phyloP scores from a whole-genome alignment of 2,113 vertebrate genomes.

The Donacobius atricapilla region DNA sequence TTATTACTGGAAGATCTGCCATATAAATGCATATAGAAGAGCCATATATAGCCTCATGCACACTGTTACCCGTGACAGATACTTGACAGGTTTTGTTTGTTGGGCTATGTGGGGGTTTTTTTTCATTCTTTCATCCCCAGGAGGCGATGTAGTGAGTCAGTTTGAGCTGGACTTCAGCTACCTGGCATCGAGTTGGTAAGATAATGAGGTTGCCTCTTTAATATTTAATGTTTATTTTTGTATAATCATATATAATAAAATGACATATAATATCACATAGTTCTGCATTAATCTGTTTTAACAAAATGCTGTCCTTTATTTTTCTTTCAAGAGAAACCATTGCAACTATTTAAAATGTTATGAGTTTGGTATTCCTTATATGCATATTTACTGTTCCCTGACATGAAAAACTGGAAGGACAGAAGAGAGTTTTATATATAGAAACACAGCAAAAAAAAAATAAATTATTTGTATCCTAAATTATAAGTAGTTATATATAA shows the following conservation, averaged over 20 bases:
- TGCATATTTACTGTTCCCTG: background rate
- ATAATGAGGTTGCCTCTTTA: background rate
- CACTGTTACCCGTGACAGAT: background rate
- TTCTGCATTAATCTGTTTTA: background rate
- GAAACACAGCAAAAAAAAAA: background rate
- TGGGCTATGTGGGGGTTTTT: background rate
- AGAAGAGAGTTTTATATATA: background rate
- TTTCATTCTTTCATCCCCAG: constrained; percentile 39
- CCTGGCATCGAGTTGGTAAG: constrained; percentile 72
- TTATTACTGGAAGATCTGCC: background rate
- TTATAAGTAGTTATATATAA: background rate
- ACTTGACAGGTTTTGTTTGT: background rate
- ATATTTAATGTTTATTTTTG: background rate
- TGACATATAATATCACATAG: background rate
- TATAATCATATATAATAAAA: background rate
- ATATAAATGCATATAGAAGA: background rate
- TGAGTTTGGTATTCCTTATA: background rate
- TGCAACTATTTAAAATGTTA: background rate
- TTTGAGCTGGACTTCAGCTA: constrained; percentile 79
- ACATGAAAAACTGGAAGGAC: background rate
- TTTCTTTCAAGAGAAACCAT: background rate
- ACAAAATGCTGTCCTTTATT: background rate
- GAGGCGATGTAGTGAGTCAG: constrained; percentile 79
- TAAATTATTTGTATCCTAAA: background rate
- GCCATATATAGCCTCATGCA: background rate